These are phyloP conservation scores for Cepaea hortensis DNA, from an alignment of 2,888 invertebrate species.

Conservation along the genomic window DNA sequence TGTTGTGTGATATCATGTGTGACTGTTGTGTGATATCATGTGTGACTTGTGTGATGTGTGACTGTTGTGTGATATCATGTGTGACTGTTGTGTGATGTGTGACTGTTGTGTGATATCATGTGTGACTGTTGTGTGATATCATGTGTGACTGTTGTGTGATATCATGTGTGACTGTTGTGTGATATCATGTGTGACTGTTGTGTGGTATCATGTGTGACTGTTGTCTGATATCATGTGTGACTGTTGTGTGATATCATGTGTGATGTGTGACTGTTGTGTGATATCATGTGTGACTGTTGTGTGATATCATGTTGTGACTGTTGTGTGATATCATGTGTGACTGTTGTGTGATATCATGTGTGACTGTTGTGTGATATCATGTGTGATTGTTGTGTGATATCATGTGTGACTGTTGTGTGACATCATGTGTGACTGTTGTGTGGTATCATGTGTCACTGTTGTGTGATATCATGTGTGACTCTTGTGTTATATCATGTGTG, in stretches of 20 bases:
- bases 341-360: not conserved
- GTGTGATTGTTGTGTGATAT: not conserved
- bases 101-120: not conserved
- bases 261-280: not conserved
- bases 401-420: not conserved
- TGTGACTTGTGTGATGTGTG: not conserved
- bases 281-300: not conserved
- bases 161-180: too few relatives aligned
- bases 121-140: constrained; percentile 2
- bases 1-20: too few relatives aligned
- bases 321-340: constrained; percentile 2
- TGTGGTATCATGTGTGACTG: not conserved
- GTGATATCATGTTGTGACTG: not conserved
- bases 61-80: not conserved
- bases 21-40: too few relatives aligned
- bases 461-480: too few relatives aligned
- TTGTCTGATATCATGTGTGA: not conserved
- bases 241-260: too few relatives aligned
- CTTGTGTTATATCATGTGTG: not conserved
- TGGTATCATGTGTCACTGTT: too few relatives aligned
- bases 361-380: not conserved
- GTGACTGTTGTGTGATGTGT: not conserved
- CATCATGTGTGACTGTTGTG: too few relatives aligned
- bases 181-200: not conserved
- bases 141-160: too few relatives aligned